Conservation (phyloP, 2,113 vertebrate species). For the Oreotragus oreotragus region DNA sequence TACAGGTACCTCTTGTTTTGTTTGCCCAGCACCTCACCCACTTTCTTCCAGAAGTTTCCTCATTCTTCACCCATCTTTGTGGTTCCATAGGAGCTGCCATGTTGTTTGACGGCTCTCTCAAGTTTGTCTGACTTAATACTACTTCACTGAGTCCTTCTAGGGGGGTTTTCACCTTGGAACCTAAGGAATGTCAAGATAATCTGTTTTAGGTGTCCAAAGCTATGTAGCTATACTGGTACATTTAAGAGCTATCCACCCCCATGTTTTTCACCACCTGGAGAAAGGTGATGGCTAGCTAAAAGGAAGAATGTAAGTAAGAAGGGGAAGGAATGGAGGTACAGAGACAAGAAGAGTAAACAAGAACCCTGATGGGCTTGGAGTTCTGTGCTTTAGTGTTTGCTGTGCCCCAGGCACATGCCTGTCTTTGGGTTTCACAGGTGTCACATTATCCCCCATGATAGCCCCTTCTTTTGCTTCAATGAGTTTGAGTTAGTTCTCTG, state of each 20-base stretch:
- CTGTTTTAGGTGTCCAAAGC: background rate
- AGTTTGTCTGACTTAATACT: background rate
- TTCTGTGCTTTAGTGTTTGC: background rate
- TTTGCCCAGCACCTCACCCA: background rate
- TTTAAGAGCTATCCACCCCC: background rate
- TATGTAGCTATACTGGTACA: background rate
- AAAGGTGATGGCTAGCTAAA: background rate
- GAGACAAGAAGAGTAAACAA: background rate
- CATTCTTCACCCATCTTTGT: background rate
- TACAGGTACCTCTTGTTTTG: background rate
- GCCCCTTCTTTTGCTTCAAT: background rate
- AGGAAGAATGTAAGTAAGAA: background rate
- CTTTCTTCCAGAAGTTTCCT: background rate
- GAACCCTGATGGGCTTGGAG: background rate
- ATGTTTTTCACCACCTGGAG: background rate
- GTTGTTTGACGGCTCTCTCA: background rate
- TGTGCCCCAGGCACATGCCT: background rate
- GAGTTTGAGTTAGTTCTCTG: background rate
- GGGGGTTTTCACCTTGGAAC: background rate
- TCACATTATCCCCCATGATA: background rate
- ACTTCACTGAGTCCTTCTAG: background rate
- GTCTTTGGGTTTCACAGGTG: background rate
- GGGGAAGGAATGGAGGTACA: background rate
- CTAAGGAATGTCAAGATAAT: background rate
- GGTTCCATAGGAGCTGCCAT: background rate